phyloP scores from a whole-genome alignment of 1,140 invertebrate genomes.

The Grapholita molesta region DNA sequence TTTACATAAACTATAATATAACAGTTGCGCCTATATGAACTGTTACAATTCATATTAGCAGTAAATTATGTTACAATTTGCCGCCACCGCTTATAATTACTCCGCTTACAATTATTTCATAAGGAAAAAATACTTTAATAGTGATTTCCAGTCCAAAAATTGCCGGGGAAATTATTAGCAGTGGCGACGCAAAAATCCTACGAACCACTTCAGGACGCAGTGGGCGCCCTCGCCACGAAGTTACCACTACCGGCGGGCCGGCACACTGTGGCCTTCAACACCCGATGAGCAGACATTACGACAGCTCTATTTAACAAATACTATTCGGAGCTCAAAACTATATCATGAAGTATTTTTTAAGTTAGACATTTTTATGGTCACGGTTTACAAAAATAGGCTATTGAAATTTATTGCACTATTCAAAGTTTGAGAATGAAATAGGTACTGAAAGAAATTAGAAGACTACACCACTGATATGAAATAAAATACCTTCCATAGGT shows the following conservation, averaged over 20 bases:
- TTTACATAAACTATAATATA: slow-evolving; percentile 76
- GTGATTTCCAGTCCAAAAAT: neutral
- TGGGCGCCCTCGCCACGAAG: neutral
- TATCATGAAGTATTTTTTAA: too few species aligned
- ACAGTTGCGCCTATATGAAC: slow-evolving; percentile 74
- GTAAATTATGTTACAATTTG: slow-evolving; percentile 70
- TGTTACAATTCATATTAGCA: slow-evolving; percentile 62
- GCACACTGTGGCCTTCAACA: too few species aligned
- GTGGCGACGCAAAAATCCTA: neutral
- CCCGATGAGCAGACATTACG: too few species aligned
- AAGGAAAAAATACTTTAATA: neutral
- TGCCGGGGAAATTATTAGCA: neutral
- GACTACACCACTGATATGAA: too few species aligned
- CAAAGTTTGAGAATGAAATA: too few species aligned
- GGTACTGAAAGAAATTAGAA: too few species aligned
- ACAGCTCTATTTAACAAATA: too few species aligned
- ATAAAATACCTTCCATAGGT: too few species aligned
- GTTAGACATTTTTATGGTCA: too few species aligned
- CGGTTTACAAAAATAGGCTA: too few species aligned
- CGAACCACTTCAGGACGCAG: neutral
- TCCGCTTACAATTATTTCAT: neutral
- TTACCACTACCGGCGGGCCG: neutral
- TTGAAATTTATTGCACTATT: too few species aligned
- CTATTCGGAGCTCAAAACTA: too few species aligned
- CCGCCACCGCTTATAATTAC: slow-evolving; percentile 34